Percentiles rank a stretch among this genome's conserved stretches.
Conservation (phyloP, 2,888 invertebrate species). For the Apodemia mormo region DNA sequence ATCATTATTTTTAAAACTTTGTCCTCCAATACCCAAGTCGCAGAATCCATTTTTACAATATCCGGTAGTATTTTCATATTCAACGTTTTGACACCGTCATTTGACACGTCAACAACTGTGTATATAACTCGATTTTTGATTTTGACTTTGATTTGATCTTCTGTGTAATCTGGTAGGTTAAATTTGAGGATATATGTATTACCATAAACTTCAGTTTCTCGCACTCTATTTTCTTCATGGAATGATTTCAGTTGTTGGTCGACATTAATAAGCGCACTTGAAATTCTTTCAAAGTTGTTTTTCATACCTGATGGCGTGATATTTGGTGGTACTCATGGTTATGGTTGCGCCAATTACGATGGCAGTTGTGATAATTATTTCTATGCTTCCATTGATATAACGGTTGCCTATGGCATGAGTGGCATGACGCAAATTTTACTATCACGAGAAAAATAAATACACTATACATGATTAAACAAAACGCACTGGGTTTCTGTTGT, state of each 20-base stretch:
- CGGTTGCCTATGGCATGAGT: neutral
- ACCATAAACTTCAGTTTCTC: conserved; percentile 24
- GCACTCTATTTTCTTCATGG: conserved; percentile 8
- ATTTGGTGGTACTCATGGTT: neutral
- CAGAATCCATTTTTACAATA: too few species aligned
- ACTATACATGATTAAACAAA: neutral
- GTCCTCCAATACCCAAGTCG: too few species aligned
- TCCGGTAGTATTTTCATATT: too few species aligned
- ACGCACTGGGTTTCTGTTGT: neutral
- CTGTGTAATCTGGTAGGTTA: too few species aligned
- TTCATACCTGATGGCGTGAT: neutral
- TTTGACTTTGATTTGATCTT: too few species aligned
- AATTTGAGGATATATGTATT: conserved; percentile 14
- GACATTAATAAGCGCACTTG: conserved; percentile 18
- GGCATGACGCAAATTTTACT: neutral
- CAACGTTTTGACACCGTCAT: too few species aligned
- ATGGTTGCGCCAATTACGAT: neutral
- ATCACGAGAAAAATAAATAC: neutral
- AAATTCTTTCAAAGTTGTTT: conserved; percentile 22
- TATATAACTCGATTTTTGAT: too few species aligned
- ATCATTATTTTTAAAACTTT: too few species aligned
- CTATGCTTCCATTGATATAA: neutral
- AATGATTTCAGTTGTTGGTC: conserved; percentile 17
- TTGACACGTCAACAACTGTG: too few species aligned
- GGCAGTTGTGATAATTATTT: neutral